Base-by-base conservation (phyloP, 2,113 vertebrate species). In the Tenrec ecaudatus region DNA sequence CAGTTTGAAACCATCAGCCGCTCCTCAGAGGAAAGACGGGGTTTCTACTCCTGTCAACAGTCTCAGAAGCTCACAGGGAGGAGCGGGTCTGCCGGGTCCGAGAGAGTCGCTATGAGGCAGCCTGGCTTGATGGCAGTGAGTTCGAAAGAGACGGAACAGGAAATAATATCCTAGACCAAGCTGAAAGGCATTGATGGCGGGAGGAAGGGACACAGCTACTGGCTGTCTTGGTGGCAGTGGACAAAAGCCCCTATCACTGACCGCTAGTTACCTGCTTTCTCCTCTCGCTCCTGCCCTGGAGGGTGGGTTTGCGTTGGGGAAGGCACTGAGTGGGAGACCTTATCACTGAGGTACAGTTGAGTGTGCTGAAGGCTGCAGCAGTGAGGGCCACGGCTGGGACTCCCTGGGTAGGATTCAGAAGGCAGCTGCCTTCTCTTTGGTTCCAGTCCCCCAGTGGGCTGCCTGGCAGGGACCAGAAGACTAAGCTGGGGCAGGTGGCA, bases 391-490 rank as follows among this genome's bases (percentile, higher is more conserved):
- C 38, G 27, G 75, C 75, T 62, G 0, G 57, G 27, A 22, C 5
- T 33, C 0, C 75, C 68, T 23, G n/a, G 53, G 58, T n/a, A 25
- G 89, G 90, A 88, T 69, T 68, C 76, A 82, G 87, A 79, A 33
- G 69, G 82, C 91, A 92, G 87, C 89, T 94, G 93, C 71, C 77
- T 89, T 87, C 76, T 68, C 62, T 47, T 83, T 1, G 5, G 43
- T 69, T 86, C 60, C 73, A 0, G 77, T 82, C 47, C 83, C 40
- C 83, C 73, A 11, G 14, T 43, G 17, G 64, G 22, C 17, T 36
- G 69, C 82, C 57, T 27, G 38, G 89, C 86, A 75, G 82, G 88
- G 78, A 53, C 76, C n/a, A 79, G 64, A 40, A 6, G 16, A 2
- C 10, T 47, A 64, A 88, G 33, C 58, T 9, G 2, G 2, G 22